Evolutionary conservation across 2,113 vertebrate genomes (phyloP), one percentile per base, ranked within the genome.

Genomic region (Cebidichthys violaceus): DNA sequence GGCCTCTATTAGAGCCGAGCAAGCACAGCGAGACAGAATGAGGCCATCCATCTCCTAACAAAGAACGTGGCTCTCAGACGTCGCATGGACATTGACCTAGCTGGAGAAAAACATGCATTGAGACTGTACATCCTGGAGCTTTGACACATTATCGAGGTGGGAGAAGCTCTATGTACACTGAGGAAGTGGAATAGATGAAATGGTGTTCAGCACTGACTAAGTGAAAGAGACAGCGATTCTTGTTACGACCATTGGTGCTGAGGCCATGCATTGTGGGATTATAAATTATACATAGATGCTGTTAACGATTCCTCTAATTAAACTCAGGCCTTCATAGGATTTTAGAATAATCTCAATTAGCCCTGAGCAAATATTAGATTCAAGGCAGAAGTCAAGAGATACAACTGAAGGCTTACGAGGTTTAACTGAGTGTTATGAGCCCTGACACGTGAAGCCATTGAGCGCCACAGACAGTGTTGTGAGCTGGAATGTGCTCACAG

Each of bases 1-100:
- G 83, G 86, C 88, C 81, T 88, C 70, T 70, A 72, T 84, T 78
- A 54, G 66, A 84, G 72, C 37, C 1, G 8, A 35, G 62, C 43
- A 15, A 39, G 78, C 80, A 41, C 69, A 59, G 17, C 20, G 13
- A 84, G 92, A 93, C 89, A 92, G 92, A 92, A 92, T 86, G 84
- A 92, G 90, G 88, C 67, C 90, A 93, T 80, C 74, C 69, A 54
- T 82, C 64, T 68, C n/a, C 11, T 20, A 43, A 78, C 69, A 82
- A 80, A 84, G 84, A 82, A 29, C 47, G 39, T 15, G 54, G 71
- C 68, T 76, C 66, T 74, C 43, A 77, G 84, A 76, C 71, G 57
- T 45, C 59, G 64, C 76, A 45, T 71, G 75, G 68, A 79, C 41
- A 54, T 24, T 80, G 78, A 68, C 75, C 52, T 31, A 54, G 13